Evolutionary conservation across 2,888 invertebrate genomes (phyloP).

Genomic region (Drosophila mimica): DNA sequence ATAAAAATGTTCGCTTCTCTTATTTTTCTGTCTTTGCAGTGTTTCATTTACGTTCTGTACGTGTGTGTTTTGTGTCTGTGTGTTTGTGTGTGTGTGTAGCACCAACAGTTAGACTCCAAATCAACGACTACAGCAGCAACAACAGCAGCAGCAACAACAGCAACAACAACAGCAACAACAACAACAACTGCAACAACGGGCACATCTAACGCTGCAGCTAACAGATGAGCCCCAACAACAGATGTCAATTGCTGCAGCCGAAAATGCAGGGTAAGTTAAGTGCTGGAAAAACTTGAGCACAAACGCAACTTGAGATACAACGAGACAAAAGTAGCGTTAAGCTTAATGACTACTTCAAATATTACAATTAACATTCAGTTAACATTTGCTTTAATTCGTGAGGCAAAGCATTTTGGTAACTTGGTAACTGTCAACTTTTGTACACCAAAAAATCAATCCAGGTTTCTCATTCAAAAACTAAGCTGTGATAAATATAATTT

Average conservation of each 20-base stretch:
- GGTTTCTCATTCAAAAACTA: background rate
- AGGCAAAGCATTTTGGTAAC: background rate
- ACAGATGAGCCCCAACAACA: slow-evolving; percentile 85
- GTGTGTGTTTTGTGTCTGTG: slow-evolving; percentile 37
- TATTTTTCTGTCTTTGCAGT: slow-evolving; percentile 53
- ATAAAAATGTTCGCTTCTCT: slow-evolving; percentile 49
- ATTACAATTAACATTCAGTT: background rate
- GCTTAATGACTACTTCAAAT: background rate
- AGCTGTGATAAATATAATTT: background rate
- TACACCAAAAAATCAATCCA: too few species aligned
- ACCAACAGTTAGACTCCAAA: slow-evolving; percentile 45
- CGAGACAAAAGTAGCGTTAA: background rate
- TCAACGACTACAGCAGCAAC: slow-evolving; percentile 34
- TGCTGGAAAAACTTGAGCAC: slow-evolving; percentile 20
- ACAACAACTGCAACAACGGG: slow-evolving; percentile 77
- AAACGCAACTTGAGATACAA: background rate
- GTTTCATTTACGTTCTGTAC: slow-evolving; percentile 65
- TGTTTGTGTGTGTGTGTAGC: slow-evolving; percentile 48
- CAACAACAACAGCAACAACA: slow-evolving; percentile 12
- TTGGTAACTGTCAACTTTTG: too few species aligned
- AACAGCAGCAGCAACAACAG: slow-evolving; percentile 5
- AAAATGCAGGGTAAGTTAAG: slow-evolving; percentile 86
- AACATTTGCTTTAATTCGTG: background rate
- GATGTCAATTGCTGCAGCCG: slow-evolving; percentile 86
- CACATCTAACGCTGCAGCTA: slow-evolving; percentile 85